Evolutionary conservation across 2,797 vertebrate genomes (phyloP), one percentile per base, ranked within the genome.

Genomic region (Channa striata): DNA sequence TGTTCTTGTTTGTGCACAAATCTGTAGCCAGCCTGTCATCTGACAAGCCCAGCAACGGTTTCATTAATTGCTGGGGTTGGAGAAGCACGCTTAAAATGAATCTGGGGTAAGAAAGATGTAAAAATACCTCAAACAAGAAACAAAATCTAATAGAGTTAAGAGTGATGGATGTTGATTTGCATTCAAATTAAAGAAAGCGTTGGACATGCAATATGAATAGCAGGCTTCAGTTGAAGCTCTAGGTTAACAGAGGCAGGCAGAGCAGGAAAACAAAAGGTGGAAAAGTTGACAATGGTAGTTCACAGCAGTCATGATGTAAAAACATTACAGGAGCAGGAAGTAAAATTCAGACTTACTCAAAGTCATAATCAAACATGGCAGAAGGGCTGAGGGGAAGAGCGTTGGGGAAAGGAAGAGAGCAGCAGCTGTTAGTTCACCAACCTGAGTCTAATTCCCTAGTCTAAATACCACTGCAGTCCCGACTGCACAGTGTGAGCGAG

Each of bases 341-440:
- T 92, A 95, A 95, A 94, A 92, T 94, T 94, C 93, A 93, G 94
- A 99, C 98, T 99, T 99, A 99, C 98, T 99, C 98, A 96, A 99
- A 99, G 97, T 99, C 98, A 99, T 99, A 99, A 97, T 99, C 97
- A 99, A 98, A 99, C 97, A 99, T 99, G 97, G 96, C 97, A 95
- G 98, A 98, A 95, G 98, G 98, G 95, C 98, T 99, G 96, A 92
- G 93, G 94, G 93, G 96, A 6, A 93, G 94, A 95, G 97, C 97
- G 93, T 96, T 96, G 95, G 90, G 93, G 94, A 95, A 66, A 96
- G 95, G 95, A 96, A 97, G 93, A 98, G 95, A 97, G 96, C 95
- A 96, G 94, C 87, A 97, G 94, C 96, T 92, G 96, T 99, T 99
- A 99, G 97, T 97, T 95, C 84, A 95, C 92, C 78, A 83, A 72